Evolutionary conservation across 2,888 invertebrate species (phyloP), one percentile per base, ranked within the genome.

Genomic region (Rosalia funebris): DNA sequence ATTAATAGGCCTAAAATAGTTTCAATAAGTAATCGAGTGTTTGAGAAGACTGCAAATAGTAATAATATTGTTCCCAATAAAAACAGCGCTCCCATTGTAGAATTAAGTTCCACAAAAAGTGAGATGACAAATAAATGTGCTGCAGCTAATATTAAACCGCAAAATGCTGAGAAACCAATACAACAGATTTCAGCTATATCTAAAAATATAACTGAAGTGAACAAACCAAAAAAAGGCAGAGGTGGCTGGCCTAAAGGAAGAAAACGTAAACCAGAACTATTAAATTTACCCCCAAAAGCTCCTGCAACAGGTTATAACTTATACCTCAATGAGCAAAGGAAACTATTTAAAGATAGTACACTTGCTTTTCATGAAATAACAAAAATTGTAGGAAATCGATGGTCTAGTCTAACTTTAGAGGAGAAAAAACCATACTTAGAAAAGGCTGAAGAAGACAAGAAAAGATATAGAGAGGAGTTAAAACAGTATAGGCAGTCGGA

Each of bases 161-260:
- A 53, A 7, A 42, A 7, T 25, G 41, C 44, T 31, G 65, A 57
- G 48, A 31, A 48, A 4, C 55, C 50, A 47, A 60, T 59, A 25
- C 58, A 64, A 32, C 55, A 59, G 53, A 57, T 64, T 15, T 60
- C 65, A 15, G 32, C 61, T 47, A 19, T 66, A 25, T 31, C 54
- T 2, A 72, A 72, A 46, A 42, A 31, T 44, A 41, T 60, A 34
- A 19, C 52, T 20, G 58, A 67, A 48, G 39, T 60, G 39, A 48
- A 14, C 4, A 71, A 73, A 55, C 77, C 75, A 45, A 79, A 78
- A 46, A 85, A 85, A 75, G 79, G 82, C 48, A 80, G 84, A 70
- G 86, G 86, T 60, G 87, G 87, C 0, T 87, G 87, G 87, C 87
- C 87, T 1, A 87, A 87, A 75, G 87, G 87, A 0, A 81, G 85